These are phyloP conservation scores for Muscidifurax raptorellus DNA, from an alignment of 1,140 invertebrate genomes.

Conservation along the genomic window DNA sequence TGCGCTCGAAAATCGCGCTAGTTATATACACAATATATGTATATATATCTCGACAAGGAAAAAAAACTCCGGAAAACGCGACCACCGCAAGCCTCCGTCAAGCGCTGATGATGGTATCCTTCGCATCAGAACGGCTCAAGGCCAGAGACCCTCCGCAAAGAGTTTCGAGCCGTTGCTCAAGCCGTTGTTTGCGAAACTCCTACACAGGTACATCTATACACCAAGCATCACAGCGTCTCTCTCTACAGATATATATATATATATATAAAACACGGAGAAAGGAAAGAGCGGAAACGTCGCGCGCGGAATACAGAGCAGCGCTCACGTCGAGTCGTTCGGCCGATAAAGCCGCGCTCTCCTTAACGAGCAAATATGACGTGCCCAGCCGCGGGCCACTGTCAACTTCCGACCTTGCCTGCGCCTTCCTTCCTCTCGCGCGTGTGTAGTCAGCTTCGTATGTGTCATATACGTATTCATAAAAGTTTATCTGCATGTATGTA, in stretches of 20 bases:
- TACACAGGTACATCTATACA: no score
- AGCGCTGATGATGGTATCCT: background rate
- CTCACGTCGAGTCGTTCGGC: background rate
- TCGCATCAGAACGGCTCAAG: background rate
- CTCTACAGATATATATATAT: no score
- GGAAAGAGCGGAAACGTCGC: background rate
- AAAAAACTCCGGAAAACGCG: no score
- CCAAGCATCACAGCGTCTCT: no score
- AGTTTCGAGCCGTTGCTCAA: slow-evolving; percentile 1
- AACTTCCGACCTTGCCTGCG: background rate
- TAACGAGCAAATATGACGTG: slow-evolving; percentile 4
- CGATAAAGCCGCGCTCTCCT: slow-evolving; percentile 11
- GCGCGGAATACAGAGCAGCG: slow-evolving; percentile 9
- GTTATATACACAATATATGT: no score
- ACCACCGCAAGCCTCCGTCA: no score
- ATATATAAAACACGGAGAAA: background rate
- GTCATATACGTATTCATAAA: no score
- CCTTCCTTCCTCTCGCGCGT: background rate
- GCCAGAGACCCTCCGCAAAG: background rate
- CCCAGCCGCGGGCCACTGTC: background rate
- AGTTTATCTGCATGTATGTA: no score
- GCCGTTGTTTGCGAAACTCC: slow-evolving; percentile 1
- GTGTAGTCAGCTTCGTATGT: no score
- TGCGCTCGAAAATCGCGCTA: no score
- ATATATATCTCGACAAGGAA: no score